Evolutionary conservation across 2,113 vertebrate species (phyloP), one percentile per base, ranked within the genome.

Genomic region (Amphiprion percula): DNA sequence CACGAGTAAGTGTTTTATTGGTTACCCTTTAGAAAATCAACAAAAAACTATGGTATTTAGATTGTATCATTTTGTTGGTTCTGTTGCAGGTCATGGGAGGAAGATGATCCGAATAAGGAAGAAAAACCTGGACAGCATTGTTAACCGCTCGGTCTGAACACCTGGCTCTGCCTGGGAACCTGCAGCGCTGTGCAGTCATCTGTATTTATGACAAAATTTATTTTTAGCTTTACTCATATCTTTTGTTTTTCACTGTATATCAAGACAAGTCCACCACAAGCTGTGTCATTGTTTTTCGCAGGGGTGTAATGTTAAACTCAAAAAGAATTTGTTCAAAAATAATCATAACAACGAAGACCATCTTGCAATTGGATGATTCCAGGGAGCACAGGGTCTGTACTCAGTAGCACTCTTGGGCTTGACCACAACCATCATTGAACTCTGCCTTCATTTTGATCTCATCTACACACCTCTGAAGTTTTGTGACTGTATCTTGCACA

Each of bases 71-170:
- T 37, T 17, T 56, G 15, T 24, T 30, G 15, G 14, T 73, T 77
- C n/a, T 75, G 17, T 52, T 88, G 63, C 83, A 93, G 91, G 19
- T 86, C 19, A 53, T 4, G 17, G 15, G 12, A 74, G 1, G 5
- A 53, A 11, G 62, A 52, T 54, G 76, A 93, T 95, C 64, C 82
- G 94, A 53, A 90, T 95, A 86, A 94, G 65, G 89, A 92, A 83
- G 80, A 94, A 87, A 80, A 94, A 91, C 65, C 2, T 91, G 0
- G 46, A 77, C 44, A 87, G 72, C 80, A 62, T 94, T 56, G 26
- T 83, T 44, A 41, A 69, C 15, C 77, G 49, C n/a, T 59, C 78
- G 0, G 44, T 28, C 56, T 93, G 65, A 92, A 71, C 11, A 10
- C 55, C 15, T 21, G 7, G 14, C 41, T 56, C 47, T n/a, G 16